These are phyloP conservation scores for Miopithecus talapoin DNA, from an alignment of 2,797 vertebrate species.

Conservation along the genomic window DNA sequence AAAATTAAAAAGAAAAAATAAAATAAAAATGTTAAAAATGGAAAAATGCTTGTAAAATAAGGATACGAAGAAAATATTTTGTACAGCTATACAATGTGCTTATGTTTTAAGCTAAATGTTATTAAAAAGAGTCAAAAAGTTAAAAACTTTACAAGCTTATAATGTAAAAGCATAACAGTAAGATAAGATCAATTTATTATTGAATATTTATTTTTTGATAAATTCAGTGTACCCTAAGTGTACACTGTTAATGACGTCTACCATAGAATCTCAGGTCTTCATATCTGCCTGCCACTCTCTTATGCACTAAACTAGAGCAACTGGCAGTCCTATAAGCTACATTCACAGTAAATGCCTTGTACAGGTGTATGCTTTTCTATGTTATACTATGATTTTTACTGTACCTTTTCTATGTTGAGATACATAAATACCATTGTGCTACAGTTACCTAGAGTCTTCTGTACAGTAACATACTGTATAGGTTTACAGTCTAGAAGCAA, in stretches of 20 bases:
- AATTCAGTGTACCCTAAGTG: neutral
- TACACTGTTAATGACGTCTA: neutral
- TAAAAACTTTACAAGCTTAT: neutral
- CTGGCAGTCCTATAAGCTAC: neutral
- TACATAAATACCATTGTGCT: neutral
- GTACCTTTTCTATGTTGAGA: neutral
- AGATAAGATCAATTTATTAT: neutral
- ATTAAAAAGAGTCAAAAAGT: neutral
- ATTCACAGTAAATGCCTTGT: neutral
- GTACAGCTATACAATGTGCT: neutral
- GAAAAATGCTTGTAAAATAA: neutral
- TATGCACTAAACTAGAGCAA: neutral
- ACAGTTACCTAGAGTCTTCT: neutral
- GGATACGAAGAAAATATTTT: neutral
- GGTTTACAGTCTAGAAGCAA: neutral
- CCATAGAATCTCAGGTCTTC: neutral
- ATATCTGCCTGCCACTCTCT: neutral
- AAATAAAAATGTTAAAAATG: neutral
- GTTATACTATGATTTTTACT: neutral
- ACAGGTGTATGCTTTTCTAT: neutral
- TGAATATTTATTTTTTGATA: neutral
- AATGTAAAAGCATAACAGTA: neutral
- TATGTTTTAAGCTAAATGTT: neutral
- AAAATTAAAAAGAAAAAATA: neutral
- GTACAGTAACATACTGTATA: neutral